Base-by-base conservation (phyloP, 2,113 vertebrate species). In the Sebastes fasciatus region DNA sequence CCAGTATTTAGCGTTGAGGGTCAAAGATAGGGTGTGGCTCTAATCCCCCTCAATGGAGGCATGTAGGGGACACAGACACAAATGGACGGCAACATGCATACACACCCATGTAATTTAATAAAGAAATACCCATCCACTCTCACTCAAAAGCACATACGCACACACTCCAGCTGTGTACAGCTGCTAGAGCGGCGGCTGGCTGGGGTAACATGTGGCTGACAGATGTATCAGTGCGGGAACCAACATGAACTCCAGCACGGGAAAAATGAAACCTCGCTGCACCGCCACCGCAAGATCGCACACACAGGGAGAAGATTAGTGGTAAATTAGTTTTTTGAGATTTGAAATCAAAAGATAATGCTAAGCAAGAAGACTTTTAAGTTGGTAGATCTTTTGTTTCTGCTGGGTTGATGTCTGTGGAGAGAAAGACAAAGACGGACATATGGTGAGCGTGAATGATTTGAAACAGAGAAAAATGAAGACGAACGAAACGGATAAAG, bases 161-260 rank as follows among this genome's bases (percentile, higher is more conserved):
- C 61, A 79, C 23, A 45, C 65, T 77, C 80, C 64, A 84, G 82
- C 76, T 86, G 78, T 49, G 66, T 63, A 63, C 68, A 81, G 68
- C 74, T 86, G 84, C 75, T 85, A 46, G 62, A 66, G 40, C 40
- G 6, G 70, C 34, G 45, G 52, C 65, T 71, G 26, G 72, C 76
- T 84, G 66, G 46, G 63, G 12, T 72, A 82, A 82, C 94, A 93
- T 93, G 88, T 93, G 94, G 77, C 65, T 79, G 67, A 84, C 93
- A 95, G 92, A 92, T 93, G 90, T 80, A 80, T 79, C 77, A 66
- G 51, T 43, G 77, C 49, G 23, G 73, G 61, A 87, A 86, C 48
- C 23, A 48, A 67, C 21, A 82, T 73, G 52, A 86, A 85, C 70
- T 82, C 58, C 51, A 71, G 84, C 58, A 68, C 0, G 46, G 65